These are phyloP conservation scores for Nebria ingens DNA, from an alignment of 1,140 invertebrate species.

Conservation along the genomic window DNA sequence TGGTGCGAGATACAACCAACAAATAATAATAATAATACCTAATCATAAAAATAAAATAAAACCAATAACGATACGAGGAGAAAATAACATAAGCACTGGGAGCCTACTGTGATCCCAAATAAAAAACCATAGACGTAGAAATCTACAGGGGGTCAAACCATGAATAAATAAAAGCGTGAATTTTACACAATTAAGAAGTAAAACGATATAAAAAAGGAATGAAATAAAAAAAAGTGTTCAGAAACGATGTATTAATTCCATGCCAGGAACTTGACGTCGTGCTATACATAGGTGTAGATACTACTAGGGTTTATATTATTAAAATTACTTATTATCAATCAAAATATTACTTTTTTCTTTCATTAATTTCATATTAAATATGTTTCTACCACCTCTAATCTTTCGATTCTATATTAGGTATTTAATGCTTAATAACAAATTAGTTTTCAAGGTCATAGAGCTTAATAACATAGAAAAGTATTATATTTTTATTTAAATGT, in stretches of 20 bases:
- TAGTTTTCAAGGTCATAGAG: no score
- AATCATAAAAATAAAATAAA: background rate
- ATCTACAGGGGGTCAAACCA: slow-evolving; percentile 28
- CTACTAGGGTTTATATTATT: no score
- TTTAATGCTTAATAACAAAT: no score
- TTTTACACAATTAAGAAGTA: slow-evolving; percentile 36
- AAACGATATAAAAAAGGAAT: slow-evolving; percentile 33
- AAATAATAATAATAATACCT: slow-evolving; percentile 7
- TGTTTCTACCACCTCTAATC: no score
- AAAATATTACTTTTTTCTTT: no score
- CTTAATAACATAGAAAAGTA: no score
- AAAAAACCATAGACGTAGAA: slow-evolving; percentile 17
- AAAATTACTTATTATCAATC: no score
- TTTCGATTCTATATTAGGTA: no score
- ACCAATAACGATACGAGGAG: background rate
- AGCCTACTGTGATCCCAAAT: slow-evolving; percentile 18
- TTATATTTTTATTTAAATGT: no score
- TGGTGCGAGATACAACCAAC: slow-evolving; percentile 12
- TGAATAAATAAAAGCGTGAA: slow-evolving; percentile 36
- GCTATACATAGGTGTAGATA: slow-evolving; percentile 9
- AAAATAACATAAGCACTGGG: slow-evolving; percentile 12
- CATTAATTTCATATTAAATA: no score
- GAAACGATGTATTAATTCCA: slow-evolving; percentile 28
- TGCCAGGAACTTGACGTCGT: slow-evolving; percentile 29
- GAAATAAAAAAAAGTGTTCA: background rate